These are phyloP conservation scores for Xenops minutus DNA, from an alignment of 2,797 vertebrate species.

Conservation along the genomic window DNA sequence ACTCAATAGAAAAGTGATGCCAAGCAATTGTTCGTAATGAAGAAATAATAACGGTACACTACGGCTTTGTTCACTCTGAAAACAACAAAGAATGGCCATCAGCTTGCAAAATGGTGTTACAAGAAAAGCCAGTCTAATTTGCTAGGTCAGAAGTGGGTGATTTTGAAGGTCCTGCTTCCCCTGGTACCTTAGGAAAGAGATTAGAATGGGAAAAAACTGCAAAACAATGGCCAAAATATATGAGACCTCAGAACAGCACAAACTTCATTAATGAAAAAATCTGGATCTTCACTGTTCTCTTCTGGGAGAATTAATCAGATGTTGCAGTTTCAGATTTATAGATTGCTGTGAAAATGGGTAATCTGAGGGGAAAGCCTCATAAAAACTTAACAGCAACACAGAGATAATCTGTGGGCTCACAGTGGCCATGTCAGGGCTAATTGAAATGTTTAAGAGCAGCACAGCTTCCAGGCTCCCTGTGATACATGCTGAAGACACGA, in stretches of 20 bases:
- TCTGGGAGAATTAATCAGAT: slow-evolving; percentile 70
- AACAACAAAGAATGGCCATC: background rate
- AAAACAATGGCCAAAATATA: slow-evolving; percentile 25
- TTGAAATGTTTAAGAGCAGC: slow-evolving; percentile 70
- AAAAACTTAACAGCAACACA: slow-evolving; percentile 64
- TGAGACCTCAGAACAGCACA: slow-evolving; percentile 14
- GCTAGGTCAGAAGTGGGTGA: background rate
- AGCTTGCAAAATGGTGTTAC: background rate
- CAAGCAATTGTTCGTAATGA: slow-evolving; percentile 26
- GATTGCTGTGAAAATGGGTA: slow-evolving; percentile 54
- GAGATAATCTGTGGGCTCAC: slow-evolving; percentile 69
- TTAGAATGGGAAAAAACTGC: background rate
- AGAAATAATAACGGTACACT: background rate
- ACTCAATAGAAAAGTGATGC: background rate
- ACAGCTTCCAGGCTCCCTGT: slow-evolving; percentile 38
- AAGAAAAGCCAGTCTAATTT: background rate
- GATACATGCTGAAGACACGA: slow-evolving; percentile 66
- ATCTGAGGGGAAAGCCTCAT: slow-evolving; percentile 62
- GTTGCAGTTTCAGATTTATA: slow-evolving; percentile 67
- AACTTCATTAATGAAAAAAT: slow-evolving; percentile 69
- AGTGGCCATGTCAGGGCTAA: slow-evolving; percentile 66
- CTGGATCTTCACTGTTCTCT: slow-evolving; percentile 45
- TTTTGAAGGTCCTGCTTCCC: background rate
- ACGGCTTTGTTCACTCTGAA: background rate
- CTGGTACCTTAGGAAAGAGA: background rate